These are phyloP conservation scores for Liasis olivaceus DNA, from an alignment of 2,797 vertebrate genomes.

Conservation along the genomic window DNA sequence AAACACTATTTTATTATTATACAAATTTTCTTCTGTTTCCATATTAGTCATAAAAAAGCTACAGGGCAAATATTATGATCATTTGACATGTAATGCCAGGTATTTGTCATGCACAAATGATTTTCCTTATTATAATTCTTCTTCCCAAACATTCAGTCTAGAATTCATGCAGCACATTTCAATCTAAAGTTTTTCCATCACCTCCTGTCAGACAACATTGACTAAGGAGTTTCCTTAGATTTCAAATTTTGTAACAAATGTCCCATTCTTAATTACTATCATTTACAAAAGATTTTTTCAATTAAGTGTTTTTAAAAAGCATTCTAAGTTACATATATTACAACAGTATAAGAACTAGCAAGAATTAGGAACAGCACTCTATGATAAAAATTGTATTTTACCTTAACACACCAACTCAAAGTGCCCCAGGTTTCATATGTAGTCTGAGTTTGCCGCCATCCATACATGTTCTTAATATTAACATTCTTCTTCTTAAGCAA, in stretches of 20 bases:
- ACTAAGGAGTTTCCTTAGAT: background rate
- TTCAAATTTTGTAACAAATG: background rate
- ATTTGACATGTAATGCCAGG: constrained; percentile 8
- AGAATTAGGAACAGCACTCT: constrained; percentile 31
- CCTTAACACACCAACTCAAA: constrained; percentile 46
- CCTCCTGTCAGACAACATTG: background rate
- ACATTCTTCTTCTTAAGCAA: constrained; percentile 27
- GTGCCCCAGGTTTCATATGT: constrained; percentile 25
- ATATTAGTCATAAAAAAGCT: background rate
- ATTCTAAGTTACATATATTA: background rate
- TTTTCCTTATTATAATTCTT: constrained; percentile 9
- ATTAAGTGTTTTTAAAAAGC: background rate
- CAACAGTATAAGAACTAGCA: background rate
- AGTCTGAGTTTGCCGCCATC: constrained; percentile 24
- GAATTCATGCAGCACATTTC: background rate
- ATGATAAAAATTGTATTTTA: constrained; percentile 43
- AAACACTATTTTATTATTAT: constrained; percentile 24
- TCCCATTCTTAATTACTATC: background rate
- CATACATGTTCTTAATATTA: constrained; percentile 29
- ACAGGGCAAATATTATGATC: constrained; percentile 4
- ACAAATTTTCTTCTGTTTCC: constrained; percentile 3
- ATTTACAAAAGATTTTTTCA: background rate
- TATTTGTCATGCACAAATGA: constrained; percentile 14
- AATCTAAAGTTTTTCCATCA: background rate
- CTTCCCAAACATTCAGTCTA: background rate